Evolutionary conservation across 2,113 vertebrate genomes (phyloP), one percentile per base, ranked within the genome.

Genomic region (Fulmarus glacialis): DNA sequence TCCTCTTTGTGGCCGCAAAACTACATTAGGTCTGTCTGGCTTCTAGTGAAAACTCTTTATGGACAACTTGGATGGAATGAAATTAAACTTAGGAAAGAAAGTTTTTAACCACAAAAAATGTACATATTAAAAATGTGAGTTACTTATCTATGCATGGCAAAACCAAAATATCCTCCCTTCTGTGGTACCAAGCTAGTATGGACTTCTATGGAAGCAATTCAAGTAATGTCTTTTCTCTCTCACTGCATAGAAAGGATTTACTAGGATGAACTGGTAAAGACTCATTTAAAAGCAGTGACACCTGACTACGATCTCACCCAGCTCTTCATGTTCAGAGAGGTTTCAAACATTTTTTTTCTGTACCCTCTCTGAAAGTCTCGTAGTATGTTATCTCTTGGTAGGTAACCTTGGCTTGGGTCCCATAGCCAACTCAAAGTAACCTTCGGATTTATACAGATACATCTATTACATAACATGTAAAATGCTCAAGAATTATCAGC

Each of bases 1-100:
- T 66, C 34, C 12, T 70, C 12, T 70, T 21, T 62, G n/a, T 24
- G 79, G 40, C 24, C 2, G 2, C 53, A 68, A 64, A 68, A 1
- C 22, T 43, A 4, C 2, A 1, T 40, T 56, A 62, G 36, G 6
- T 18, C 43, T 62, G 3, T 6, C 24, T 43, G 48, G 0, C 40
- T 92, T 59, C 83, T 52, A 22, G 15, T 53, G 63, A 56, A 80
- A 91, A 26, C 11, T 40, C 26, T 34, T 58, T 14, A 17, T 24
- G 50, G 58, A 48, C 32, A 66, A n/a, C 17, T 27, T 52, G 22
- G 4, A 34, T 67, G 38, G 43, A 89, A 63, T 68, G 12, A 68
- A 82, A 66, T 81, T 60, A 58, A 26, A 12, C 20, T 56, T 77
- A 45, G 34, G 27, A 80, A 56, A 75, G 6, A 15, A 86, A 79